Percentiles rank a stretch among this genome's conserved stretches.
These are phyloP conservation scores for Cinclus cinclus DNA, from an alignment of 2,113 vertebrate genomes.

Conservation along the genomic window DNA sequence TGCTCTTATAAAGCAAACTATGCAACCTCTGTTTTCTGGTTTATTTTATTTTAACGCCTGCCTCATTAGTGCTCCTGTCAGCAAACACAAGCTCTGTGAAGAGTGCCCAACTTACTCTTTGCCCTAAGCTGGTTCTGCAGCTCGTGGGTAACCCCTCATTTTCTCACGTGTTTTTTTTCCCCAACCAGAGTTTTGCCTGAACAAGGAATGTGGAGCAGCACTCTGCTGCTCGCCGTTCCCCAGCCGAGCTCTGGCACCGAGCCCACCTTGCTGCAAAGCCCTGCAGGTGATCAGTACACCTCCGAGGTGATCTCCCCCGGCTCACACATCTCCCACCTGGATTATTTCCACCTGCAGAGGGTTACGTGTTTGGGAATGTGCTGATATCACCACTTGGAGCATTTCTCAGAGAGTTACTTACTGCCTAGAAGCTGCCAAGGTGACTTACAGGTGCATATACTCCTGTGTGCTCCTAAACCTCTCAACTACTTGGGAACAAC, in stretches of 20 bases:
- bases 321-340: neutral
- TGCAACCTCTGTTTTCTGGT: neutral
- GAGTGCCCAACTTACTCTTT: neutral
- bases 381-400: neutral
- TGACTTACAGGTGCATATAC: neutral
- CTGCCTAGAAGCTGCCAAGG: neutral
- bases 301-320: neutral
- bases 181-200: neutral
- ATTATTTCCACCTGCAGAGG: neutral
- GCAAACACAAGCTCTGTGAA: neutral
- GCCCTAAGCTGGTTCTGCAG: neutral
- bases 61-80: neutral
- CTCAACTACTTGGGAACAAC: neutral
- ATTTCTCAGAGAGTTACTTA: neutral
- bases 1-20: neutral
- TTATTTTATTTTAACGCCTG: neutral
- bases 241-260: neutral
- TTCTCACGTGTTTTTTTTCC: neutral
- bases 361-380: neutral
- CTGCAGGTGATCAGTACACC: neutral
- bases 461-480: neutral
- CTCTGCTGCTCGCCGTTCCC: accelerated
- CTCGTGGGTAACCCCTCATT: neutral
- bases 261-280: neutral
- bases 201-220: neutral